Evolutionary conservation across 1,140 invertebrate genomes (phyloP), one percentile per base, ranked within the genome.

Genomic region (Halyomorpha halys): DNA sequence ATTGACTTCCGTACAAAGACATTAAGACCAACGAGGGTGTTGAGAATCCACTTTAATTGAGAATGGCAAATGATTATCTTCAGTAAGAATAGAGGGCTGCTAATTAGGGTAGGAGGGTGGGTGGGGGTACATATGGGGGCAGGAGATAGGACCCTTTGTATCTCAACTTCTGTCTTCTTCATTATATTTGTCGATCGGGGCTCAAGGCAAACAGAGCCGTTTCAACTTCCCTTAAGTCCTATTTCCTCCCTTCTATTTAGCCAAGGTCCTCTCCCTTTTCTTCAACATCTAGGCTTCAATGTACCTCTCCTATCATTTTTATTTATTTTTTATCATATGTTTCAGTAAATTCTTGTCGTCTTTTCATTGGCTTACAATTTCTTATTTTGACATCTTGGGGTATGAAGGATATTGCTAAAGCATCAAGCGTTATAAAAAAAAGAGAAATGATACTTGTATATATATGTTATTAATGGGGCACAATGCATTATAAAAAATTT

Each of bases 141-240:
- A 49, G 5, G n/a, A 49, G 47, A n/a, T 6, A 49, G 47, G 4
- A 13, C 23, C 53, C 18, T 23, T 49, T 21, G 21, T 19, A 1
- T 11, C 11, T 21, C 23, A 56, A 23, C 53, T 25, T 23, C 53
- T 14, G 19, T 25, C 53, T 56, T 56, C 53, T 56, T 56, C 53
- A 56, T 56, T 56, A 56, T 56, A 56, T 56, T 56, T 56, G 53
- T 56, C 53, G 23, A 56, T 56, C 53, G 53, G 23, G 53, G 23
- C 53, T 56, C 11, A 56, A 8, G 4, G 53, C 23, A 56, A 56
- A 56, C 53, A 56, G 27, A 56, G 53, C 53, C 53, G 53, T 25
- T 56, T 56, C 53, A 56, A 56, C 53, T 56, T 56, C 53, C 53
- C 23, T 56, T 25, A 56, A 56, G 53, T 56, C 53, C 53, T 56